Evolutionary conservation across 2,113 vertebrate genomes (phyloP).

Genomic region (Edolisoma coerulescens): DNA sequence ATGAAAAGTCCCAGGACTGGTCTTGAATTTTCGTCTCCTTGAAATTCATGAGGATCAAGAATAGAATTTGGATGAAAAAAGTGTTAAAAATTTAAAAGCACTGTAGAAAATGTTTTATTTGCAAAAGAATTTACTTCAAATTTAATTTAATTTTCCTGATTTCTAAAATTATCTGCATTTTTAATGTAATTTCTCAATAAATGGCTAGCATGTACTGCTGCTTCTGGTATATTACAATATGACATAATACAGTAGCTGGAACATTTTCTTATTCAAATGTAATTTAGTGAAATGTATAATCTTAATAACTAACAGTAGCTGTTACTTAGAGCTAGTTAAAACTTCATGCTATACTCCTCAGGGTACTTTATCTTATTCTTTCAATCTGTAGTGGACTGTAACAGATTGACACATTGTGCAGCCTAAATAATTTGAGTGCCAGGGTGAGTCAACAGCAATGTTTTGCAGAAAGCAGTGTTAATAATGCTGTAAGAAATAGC

Average conservation of each 20-base stretch:
- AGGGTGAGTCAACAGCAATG: neutral
- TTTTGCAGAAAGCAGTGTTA: neutral
- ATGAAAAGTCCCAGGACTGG: neutral
- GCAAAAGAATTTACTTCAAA: neutral
- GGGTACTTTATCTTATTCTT: neutral
- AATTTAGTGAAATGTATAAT: neutral
- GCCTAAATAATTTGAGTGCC: neutral
- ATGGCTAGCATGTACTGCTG: neutral
- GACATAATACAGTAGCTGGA: neutral
- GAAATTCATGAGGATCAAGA: neutral
- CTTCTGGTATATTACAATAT: neutral
- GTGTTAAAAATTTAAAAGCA: neutral
- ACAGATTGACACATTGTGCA: neutral
- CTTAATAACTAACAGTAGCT: neutral
- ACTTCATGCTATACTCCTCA: neutral
- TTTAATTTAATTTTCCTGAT: neutral
- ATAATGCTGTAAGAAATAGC: neutral
- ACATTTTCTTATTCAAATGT: neutral
- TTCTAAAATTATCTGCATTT: neutral
- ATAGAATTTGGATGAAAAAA: neutral
- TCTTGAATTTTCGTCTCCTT: neutral
- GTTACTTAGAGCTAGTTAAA: neutral
- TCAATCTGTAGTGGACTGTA: neutral
- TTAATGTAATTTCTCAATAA: neutral
- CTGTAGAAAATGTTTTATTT: neutral